A percentile compares a stretch with the other conserved stretches of the same genome.
Conservation (phyloP, 2,888 invertebrate genomes). For the Pristionchus mayeri region DNA sequence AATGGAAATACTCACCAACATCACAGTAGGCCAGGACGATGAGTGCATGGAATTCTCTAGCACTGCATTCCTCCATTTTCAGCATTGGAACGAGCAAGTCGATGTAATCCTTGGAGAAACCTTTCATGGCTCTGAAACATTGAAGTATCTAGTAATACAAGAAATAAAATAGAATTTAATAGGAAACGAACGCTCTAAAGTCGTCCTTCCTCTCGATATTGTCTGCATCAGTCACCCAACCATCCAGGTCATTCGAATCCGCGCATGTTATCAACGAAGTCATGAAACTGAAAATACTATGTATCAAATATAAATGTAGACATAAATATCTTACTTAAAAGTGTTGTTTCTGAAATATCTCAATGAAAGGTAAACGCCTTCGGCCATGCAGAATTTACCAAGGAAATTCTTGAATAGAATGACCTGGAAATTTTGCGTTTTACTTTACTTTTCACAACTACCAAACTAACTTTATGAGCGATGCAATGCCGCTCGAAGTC, state of each 20-base stretch:
- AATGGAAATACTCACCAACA: not conserved
- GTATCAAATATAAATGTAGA: not conserved
- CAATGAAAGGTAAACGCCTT: conserved; percentile 15
- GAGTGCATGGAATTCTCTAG: not conserved
- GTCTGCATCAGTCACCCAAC: not conserved
- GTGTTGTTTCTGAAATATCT: not conserved
- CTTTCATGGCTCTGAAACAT: not conserved
- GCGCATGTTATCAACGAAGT: not conserved
- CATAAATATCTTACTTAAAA: not conserved
- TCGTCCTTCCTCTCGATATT: not conserved
- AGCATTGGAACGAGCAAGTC: not conserved
- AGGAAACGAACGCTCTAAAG: not conserved
- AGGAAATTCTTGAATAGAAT: conserved; percentile 11
- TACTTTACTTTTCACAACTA: not conserved
- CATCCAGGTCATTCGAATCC: not conserved
- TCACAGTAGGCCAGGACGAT: conserved; percentile 13
- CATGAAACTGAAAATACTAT: not conserved
- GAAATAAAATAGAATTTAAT: not conserved
- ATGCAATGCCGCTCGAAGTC: not conserved
- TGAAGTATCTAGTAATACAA: not conserved
- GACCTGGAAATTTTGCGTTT: not conserved
- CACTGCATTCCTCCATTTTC: not conserved
- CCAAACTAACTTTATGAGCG: not conserved
- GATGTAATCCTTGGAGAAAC: not conserved
- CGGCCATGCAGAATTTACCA: conserved; percentile 17